phyloP scores from a whole-genome alignment of 2,797 vertebrate genomes.

The Oreortyx pictus region DNA sequence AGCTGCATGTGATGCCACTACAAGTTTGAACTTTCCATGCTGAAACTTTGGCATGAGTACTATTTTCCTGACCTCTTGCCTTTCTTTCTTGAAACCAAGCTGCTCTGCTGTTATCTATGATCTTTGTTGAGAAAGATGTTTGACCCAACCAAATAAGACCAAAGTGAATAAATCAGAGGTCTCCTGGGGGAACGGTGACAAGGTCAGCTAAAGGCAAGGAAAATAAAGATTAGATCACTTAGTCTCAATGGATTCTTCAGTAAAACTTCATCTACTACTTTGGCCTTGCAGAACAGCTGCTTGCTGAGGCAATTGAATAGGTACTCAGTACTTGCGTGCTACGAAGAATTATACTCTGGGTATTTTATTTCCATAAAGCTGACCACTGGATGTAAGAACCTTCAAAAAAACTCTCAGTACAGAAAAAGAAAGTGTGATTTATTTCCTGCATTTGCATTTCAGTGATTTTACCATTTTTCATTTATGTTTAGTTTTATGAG shows the following conservation, averaged over 20 bases:
- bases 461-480: constrained; percentile 5
- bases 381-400: background rate
- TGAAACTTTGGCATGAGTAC: background rate
- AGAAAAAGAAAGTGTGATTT: background rate
- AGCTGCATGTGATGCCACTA: background rate
- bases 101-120: background rate
- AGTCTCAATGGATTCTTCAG: background rate
- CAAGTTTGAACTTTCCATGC: background rate
- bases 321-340: background rate
- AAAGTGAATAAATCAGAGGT: background rate
- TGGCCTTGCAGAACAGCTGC: background rate
- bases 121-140: background rate
- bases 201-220: constrained; percentile 8
- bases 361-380: background rate
- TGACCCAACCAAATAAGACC: background rate
- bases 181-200: background rate
- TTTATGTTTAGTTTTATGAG: constrained; percentile 7
- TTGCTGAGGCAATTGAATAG: background rate
- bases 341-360: background rate
- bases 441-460: constrained; percentile 26
- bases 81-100: background rate
- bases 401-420: background rate
- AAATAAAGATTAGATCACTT: background rate
- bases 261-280: background rate
- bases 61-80: background rate